Evolutionary conservation across 2,888 invertebrate species (phyloP).

Genomic region (Hedya salicella): DNA sequence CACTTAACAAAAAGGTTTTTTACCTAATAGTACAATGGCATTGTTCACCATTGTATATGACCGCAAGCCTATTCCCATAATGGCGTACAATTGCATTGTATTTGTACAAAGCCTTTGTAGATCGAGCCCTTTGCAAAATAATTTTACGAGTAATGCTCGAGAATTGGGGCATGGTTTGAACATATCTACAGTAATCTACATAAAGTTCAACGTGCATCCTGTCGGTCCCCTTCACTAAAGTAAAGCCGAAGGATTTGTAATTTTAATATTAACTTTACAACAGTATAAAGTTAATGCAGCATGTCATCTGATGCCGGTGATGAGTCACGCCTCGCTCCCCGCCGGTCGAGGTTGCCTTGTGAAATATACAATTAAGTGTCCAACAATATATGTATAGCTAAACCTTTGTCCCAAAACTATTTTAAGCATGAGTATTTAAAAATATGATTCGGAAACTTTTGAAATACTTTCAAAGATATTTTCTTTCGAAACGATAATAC

Average conservation of each 20-base stretch:
- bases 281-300: constrained; percentile 49
- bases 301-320: constrained; percentile 50
- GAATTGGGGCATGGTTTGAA: no score
- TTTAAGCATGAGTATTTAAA: constrained; percentile 21
- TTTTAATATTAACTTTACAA: constrained; percentile 36
- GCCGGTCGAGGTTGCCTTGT: constrained; percentile 61
- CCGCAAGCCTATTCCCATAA: no score
- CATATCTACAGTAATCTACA: no score
- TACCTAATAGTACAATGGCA: no score
- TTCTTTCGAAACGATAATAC: constrained; percentile 5
- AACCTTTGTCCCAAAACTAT: constrained; percentile 47
- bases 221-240: constrained; percentile 34
- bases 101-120: no score
- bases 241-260: constrained; percentile 47
- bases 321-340: constrained; percentile 56
- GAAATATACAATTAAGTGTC: constrained; percentile 52
- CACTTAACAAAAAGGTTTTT: no score
- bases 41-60: no score
- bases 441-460: constrained; percentile 16
- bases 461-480: constrained; percentile 17
- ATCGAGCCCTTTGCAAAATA: no score
- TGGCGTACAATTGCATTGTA: no score
- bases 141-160: no score
- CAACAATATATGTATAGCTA: constrained; percentile 46
- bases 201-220: constrained; percentile 22